Evolutionary conservation across 2,113 vertebrate species (phyloP).

Genomic region (Hippocampus comes): DNA sequence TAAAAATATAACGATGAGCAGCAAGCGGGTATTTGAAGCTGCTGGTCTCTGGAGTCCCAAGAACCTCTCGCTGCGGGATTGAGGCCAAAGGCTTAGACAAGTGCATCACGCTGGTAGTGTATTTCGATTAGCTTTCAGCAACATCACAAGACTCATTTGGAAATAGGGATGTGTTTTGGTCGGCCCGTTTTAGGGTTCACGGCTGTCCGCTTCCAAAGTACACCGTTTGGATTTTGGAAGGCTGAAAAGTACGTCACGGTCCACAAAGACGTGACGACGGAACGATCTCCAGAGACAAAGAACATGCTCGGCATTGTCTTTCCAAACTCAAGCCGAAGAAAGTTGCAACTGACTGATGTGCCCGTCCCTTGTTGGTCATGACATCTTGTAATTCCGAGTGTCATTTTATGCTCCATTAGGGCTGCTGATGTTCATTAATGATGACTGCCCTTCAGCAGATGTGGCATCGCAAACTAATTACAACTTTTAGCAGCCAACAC

Average conservation of each 20-base stretch:
- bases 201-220: background rate
- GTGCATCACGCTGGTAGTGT: no score
- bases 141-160: no score
- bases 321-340: conserved; percentile 22
- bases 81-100: no score
- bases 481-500: conserved; percentile 46
- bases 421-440: conserved; percentile 64
- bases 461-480: conserved; percentile 62
- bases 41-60: no score
- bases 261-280: conserved; percentile 1
- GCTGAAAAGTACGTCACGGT: conserved; percentile 3
- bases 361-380: conserved; percentile 53
- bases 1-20: no score
- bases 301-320: background rate
- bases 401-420: conserved; percentile 70
- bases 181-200: no score
- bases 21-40: no score
- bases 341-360: conserved; percentile 39
- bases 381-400: conserved; percentile 62
- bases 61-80: no score
- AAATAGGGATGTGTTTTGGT: no score
- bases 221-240: conserved; percentile 28
- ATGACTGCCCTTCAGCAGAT: conserved; percentile 63
- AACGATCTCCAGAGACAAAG: background rate
- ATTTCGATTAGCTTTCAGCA: no score